These are phyloP conservation scores for Crotophaga sulcirostris DNA, from an alignment of 2,113 vertebrate genomes.

Conservation along the genomic window DNA sequence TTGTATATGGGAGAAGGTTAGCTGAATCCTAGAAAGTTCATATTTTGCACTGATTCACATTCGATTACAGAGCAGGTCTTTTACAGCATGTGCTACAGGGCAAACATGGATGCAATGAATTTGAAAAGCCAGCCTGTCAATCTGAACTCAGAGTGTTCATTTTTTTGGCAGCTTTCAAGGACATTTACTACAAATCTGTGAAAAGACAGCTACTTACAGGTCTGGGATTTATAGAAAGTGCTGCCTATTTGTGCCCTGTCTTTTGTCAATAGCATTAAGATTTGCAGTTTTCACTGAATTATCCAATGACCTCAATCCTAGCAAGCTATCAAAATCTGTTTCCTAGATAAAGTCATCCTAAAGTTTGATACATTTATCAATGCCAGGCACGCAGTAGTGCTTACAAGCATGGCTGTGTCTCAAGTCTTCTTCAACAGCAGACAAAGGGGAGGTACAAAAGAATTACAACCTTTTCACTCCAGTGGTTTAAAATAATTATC, in stretches of 20 bases:
- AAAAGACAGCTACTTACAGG: conserved; percentile 56
- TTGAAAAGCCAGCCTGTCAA: neutral
- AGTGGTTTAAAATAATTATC: conserved; percentile 49
- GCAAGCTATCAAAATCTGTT: conserved; percentile 69
- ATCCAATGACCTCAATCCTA: conserved; percentile 76
- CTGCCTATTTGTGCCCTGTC: conserved; percentile 59
- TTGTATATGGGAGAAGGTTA: neutral
- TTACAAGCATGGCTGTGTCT: conserved; percentile 27
- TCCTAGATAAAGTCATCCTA: conserved; percentile 62
- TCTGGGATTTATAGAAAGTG: conserved; percentile 62
- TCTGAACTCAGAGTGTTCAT: neutral
- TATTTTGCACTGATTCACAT: neutral
- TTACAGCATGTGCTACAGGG: neutral
- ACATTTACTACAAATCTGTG: conserved; percentile 47
- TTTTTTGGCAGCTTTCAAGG: conserved; percentile 47
- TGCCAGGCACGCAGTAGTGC: conserved; percentile 2
- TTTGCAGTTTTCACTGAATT: conserved; percentile 70
- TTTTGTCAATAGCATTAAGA: conserved; percentile 73
- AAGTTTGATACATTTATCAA: conserved; percentile 67
- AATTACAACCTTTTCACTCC: conserved; percentile 33
- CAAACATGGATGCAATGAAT: neutral
- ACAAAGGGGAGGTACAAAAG: conserved; percentile 26
- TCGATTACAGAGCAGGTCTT: neutral
- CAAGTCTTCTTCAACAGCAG: neutral
- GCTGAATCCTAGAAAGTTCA: neutral